Percentiles rank a stretch among this genome's conserved stretches.
Conservation (phyloP, 2,888 invertebrate species). For the Chrysolina oricalcia region DNA sequence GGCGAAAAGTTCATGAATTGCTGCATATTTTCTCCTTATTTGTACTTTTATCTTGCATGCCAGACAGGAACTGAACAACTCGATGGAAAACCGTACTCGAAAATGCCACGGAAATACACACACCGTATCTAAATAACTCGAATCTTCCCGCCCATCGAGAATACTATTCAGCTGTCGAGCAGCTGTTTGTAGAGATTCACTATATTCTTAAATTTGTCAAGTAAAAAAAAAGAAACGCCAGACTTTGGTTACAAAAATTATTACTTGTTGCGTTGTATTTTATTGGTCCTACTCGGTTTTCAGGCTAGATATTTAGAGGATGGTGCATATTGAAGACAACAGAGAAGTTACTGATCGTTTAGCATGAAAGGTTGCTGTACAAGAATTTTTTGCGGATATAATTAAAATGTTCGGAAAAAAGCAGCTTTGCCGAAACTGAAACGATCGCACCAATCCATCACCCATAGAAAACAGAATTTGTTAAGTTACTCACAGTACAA, state of each 20-base stretch:
- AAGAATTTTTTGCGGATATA: too few relatives aligned
- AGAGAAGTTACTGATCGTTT: neutral
- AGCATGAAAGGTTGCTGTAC: neutral
- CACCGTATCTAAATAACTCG: constrained; percentile 4
- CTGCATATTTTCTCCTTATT: constrained; percentile 36
- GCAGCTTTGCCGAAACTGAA: neutral
- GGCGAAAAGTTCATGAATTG: constrained; percentile 37
- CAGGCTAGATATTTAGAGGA: constrained; percentile 25
- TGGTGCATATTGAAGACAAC: constrained; percentile 34
- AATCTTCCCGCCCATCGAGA: constrained; percentile 12
- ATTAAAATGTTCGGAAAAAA: neutral
- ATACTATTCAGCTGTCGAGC: constrained; percentile 28
- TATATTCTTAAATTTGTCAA: constrained; percentile 39
- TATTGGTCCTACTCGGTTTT: constrained; percentile 57
- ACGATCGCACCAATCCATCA: neutral
- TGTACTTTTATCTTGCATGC: constrained; percentile 37
- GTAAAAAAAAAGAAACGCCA: constrained; percentile 42
- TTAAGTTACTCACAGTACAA: constrained; percentile 13
- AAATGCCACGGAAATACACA: constrained; percentile 11
- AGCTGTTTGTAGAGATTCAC: constrained; percentile 39
- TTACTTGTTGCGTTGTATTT: constrained; percentile 58
- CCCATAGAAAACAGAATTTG: constrained; percentile 8
- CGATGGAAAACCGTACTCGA: constrained; percentile 16
- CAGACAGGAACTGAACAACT: constrained; percentile 25
- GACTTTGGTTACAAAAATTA: constrained; percentile 46